Evolutionary conservation across 2,888 invertebrate genomes (phyloP), one percentile per base, ranked within the genome.

Genomic region (Ganaspis brasiliensis): DNA sequence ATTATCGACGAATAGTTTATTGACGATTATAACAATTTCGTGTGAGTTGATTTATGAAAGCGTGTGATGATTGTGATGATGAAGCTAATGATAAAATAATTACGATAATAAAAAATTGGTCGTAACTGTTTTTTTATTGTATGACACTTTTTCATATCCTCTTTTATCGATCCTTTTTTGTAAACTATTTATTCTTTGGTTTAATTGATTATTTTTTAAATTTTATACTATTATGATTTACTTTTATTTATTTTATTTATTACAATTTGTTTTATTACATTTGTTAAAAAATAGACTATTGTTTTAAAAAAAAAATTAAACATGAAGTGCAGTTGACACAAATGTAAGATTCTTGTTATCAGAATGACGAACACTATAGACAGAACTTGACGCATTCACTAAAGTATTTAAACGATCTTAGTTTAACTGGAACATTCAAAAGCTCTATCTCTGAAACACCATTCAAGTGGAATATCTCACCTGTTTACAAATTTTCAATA

Each of bases 1-100:
- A 63, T 63, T 40, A 45, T 45, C 21, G 63, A 63, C 21, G 24
- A 40, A 24, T 40, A n/a, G 37, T 16, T 37, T 12, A 63, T 14
- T 40, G 6, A 6, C 9, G 35, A 61, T 59, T 35, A 35, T 59
- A 1, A 35, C 2, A 59, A 31, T 14, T n/a, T n/a, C 10, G 24
- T 12, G 19, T 24, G 21, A 31, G 31, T n/a, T n/a, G n/a, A n/a
- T n/a, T n/a, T n/a, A 31, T 45, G n/a, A 14, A 45, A 14, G 45
- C 1, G 45, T 45, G 45, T n/a, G 45, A 14, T 45, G n/a, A 45
- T 45, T 45, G n/a, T 45, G 14, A 45, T 14, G 14, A n/a, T 45
- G n/a, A n/a, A n/a, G n/a, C 14, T 45, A 14, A 31, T 14, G 45
- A 45, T 45, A 45, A 45, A 10, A 26, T n/a, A 31, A 61, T 37